phyloP scores from a whole-genome alignment of 2,113 vertebrate genomes.

The Tragulus kanchil region DNA sequence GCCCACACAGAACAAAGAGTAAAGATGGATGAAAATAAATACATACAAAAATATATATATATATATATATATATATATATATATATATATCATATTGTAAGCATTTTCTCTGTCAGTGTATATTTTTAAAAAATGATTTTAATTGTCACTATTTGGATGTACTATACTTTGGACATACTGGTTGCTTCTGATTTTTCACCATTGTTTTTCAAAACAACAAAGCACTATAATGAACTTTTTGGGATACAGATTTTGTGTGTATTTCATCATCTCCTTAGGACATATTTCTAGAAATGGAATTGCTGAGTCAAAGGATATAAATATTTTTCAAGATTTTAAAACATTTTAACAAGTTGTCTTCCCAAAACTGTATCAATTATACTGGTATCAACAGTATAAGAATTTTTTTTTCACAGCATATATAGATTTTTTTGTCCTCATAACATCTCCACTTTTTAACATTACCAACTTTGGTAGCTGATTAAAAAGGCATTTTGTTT shows the following conservation, averaged over 20 bases:
- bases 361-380: not conserved
- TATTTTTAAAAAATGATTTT: not conserved
- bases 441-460: not conserved
- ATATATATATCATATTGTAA: not conserved
- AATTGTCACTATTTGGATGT: not conserved
- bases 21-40: no score
- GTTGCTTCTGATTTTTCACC: not conserved
- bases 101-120: not conserved
- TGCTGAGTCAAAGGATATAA: not conserved
- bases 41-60: no score
- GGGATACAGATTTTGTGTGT: not conserved
- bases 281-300: slow-evolving; percentile 41
- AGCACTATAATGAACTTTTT: not conserved
- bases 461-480: not conserved
- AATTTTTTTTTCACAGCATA: not conserved
- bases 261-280: not conserved
- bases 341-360: not conserved
- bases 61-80: no score
- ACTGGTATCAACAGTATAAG: not conserved
- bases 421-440: not conserved
- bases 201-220: not conserved
- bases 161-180: not conserved
- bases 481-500: not conserved
- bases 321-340: slow-evolving; percentile 21
- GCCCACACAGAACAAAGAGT: no score